Percentiles rank a stretch among this genome's conserved stretches.
These are phyloP conservation scores for Gambusia affinis DNA, from an alignment of 2,113 vertebrate species.

Conservation along the genomic window DNA sequence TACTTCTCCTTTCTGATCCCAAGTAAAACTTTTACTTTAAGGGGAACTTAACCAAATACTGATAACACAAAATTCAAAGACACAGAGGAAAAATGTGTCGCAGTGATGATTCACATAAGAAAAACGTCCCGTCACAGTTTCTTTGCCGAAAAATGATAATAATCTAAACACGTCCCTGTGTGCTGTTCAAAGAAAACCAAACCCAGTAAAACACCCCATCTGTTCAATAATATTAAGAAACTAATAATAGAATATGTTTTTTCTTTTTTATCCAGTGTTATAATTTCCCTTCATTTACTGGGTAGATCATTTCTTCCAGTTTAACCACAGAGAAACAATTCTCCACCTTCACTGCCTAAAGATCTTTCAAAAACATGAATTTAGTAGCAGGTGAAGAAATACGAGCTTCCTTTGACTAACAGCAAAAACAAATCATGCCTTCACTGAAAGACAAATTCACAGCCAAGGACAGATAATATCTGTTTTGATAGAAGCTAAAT, in stretches of 20 bases:
- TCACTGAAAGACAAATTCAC: background rate
- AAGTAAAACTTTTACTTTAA: slow-evolving; percentile 13
- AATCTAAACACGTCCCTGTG: background rate
- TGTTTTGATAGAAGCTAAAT: background rate
- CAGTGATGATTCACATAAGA: slow-evolving; percentile 53
- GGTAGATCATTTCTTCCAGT: slow-evolving; percentile 15
- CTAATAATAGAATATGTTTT: slow-evolving; percentile 19
- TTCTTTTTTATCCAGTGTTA: slow-evolving; percentile 21
- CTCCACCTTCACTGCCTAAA: slow-evolving; percentile 5
- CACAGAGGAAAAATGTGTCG: slow-evolving; percentile 36
- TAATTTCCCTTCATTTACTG: slow-evolving; percentile 4
- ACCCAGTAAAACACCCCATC: background rate
- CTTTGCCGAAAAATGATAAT: background rate
- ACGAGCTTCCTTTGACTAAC: slow-evolving; percentile 15
- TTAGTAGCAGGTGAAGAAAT: slow-evolving; percentile 20
- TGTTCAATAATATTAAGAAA: slow-evolving; percentile 1
- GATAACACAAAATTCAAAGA: slow-evolving; percentile 15
- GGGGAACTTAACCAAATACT: background rate
- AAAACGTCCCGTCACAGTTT: background rate
- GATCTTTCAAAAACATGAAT: slow-evolving; percentile 12
- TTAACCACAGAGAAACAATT: background rate
- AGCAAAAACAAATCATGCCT: slow-evolving; percentile 5
- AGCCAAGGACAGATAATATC: slow-evolving; percentile 20
- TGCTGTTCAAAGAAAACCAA: background rate
- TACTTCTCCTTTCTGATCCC: background rate